Evolutionary conservation across 2,888 invertebrate species (phyloP).

Genomic region (Drosophila gaucha): DNA sequence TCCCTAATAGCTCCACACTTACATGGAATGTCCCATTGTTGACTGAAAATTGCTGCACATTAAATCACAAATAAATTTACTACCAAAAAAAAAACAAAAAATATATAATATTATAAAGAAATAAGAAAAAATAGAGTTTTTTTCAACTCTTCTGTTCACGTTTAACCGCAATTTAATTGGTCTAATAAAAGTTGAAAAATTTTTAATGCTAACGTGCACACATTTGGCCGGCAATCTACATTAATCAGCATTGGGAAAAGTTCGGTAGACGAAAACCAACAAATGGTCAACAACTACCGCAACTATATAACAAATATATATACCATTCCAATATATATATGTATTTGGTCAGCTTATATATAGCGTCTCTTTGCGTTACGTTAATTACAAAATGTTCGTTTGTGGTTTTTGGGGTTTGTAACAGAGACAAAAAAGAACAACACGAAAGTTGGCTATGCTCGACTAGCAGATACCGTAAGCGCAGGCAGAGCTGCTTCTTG

Average conservation of each 20-base stretch:
- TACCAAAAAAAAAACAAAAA: conserved; percentile 1
- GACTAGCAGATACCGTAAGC: neutral
- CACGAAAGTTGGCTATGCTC: neutral
- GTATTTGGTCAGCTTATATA: conserved; percentile 12
- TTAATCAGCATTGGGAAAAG: conserved; percentile 69
- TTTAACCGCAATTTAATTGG: conserved; percentile 75
- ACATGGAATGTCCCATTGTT: conserved; percentile 41
- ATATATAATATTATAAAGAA: neutral
- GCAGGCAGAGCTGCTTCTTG: neutral
- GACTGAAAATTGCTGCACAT: conserved; percentile 74
- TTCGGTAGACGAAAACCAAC: conserved; percentile 26
- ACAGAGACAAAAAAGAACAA: conserved; percentile 8
- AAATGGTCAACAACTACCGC: conserved; percentile 23
- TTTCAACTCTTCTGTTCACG: conserved; percentile 17
- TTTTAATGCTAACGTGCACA: conserved; percentile 78
- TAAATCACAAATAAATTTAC: conserved; percentile 61
- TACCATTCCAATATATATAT: conserved; percentile 10
- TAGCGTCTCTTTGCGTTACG: conserved; percentile 30
- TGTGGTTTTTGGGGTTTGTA: conserved; percentile 56
- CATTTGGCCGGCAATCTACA: conserved; percentile 68
- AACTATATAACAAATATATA: neutral
- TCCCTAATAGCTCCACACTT: conserved; percentile 48
- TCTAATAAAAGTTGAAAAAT: conserved; percentile 68
- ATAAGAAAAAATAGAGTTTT: conserved; percentile 15
- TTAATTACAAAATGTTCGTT: conserved; percentile 64